A percentile compares a stretch with the other conserved stretches of the same genome.
These are phyloP conservation scores for Atherinosoma microstoma DNA, from an alignment of 2,797 vertebrate species.

Conservation along the genomic window DNA sequence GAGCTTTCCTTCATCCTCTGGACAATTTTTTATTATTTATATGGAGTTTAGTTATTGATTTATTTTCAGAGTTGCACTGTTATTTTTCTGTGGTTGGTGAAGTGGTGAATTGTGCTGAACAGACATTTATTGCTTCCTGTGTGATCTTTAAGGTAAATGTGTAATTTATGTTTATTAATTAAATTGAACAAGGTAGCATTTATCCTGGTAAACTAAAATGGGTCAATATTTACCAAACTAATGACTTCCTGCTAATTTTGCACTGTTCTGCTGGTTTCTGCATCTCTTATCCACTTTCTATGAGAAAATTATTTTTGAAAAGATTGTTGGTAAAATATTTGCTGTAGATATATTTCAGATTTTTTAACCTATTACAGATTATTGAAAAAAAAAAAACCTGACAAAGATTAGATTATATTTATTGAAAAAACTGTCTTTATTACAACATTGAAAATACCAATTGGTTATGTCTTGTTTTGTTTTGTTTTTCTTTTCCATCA, in stretches of 20 bases:
- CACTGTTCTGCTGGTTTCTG: constrained; percentile 6
- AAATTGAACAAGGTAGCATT: constrained; percentile 29
- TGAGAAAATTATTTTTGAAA: not conserved
- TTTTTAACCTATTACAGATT: not conserved
- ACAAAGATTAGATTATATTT: not conserved
- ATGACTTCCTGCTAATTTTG: constrained; percentile 14
- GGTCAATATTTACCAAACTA: constrained; percentile 29
- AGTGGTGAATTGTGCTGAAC: constrained; percentile 40
- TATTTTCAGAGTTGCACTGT: constrained; percentile 33
- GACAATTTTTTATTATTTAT: constrained; percentile 53
- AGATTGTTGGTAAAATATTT: not conserved
- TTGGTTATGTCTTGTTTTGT: not conserved
- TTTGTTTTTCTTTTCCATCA: constrained; percentile 11
- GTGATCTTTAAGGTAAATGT: constrained; percentile 27
- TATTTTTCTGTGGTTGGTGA: constrained; percentile 31
- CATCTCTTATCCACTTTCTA: not conserved
- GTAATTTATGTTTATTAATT: constrained; percentile 33
- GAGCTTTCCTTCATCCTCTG: constrained; percentile 36
- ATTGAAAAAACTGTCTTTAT: not conserved
- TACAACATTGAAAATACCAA: not conserved
- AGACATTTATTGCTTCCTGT: constrained; percentile 42
- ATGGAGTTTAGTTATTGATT: constrained; percentile 49
- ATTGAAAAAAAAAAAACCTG: constrained; percentile 8
- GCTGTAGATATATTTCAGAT: not conserved
- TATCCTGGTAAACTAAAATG: constrained; percentile 31